Evolutionary conservation across 1,140 invertebrate species (phyloP).

Genomic region (Drosophila jambulina): DNA sequence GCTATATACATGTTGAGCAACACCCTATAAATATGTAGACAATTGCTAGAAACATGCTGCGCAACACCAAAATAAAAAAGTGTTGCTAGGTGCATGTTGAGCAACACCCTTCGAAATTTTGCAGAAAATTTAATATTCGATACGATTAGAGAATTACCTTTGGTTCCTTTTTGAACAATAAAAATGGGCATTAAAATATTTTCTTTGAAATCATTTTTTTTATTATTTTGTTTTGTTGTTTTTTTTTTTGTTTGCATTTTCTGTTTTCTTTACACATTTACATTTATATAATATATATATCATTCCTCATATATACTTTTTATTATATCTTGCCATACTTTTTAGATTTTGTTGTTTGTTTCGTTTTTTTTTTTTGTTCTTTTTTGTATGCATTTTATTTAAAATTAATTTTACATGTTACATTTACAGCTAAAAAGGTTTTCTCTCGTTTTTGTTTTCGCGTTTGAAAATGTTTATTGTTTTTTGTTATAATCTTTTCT

Average conservation of each 20-base stretch:
- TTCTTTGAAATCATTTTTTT: slow-evolving; percentile 70
- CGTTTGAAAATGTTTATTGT: slow-evolving; percentile 35
- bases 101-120: too few relatives aligned
- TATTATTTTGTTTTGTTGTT: slow-evolving; percentile 31
- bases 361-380: slow-evolving; percentile 7
- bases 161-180: background rate
- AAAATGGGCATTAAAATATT: background rate
- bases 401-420: slow-evolving; percentile 78
- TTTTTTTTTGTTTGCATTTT: slow-evolving; percentile 69
- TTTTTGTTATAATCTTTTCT: slow-evolving; percentile 48
- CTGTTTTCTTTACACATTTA: slow-evolving; percentile 78
- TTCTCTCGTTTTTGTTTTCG: slow-evolving; percentile 41
- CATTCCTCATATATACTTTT: slow-evolving; percentile 60
- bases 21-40: too few relatives aligned
- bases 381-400: slow-evolving; percentile 53
- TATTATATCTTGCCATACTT: slow-evolving; percentile 47
- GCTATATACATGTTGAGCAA: too few relatives aligned
- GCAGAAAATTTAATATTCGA: too few relatives aligned
- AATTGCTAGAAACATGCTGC: too few relatives aligned
- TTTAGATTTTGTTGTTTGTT: slow-evolving; percentile 40
- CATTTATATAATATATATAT: slow-evolving; percentile 58
- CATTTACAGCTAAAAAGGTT: slow-evolving; percentile 76
- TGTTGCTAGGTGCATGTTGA: too few relatives aligned
- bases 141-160: background rate
- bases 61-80: background rate